Evolutionary conservation across 1,140 invertebrate species (phyloP).

Genomic region (Hypsibius dujardini): DNA sequence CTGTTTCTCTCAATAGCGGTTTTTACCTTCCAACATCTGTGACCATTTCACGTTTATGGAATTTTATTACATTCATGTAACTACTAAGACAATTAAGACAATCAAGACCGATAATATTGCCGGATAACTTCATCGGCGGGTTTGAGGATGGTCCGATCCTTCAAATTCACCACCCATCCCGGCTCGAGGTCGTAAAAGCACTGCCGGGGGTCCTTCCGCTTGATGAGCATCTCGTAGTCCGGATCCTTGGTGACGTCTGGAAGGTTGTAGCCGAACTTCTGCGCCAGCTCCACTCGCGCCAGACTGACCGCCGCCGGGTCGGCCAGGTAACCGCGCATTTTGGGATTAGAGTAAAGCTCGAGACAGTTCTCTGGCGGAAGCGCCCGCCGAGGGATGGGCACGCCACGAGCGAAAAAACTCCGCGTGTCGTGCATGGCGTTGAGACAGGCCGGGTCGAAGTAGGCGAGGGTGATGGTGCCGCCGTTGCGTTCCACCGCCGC

Average conservation of each 20-base stretch:
- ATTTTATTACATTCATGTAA: too few relatives aligned
- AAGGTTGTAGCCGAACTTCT: constrained; percentile 85
- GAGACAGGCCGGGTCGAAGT: constrained; percentile 65
- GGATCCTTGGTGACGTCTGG: constrained; percentile 57
- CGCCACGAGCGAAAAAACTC: constrained; percentile 62
- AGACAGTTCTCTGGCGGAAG: constrained; percentile 75
- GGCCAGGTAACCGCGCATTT: constrained; percentile 72
- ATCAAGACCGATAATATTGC: constrained; percentile 42
- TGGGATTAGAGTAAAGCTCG: constrained; percentile 69
- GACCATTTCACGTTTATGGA: too few relatives aligned
- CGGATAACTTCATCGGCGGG: constrained; percentile 53
- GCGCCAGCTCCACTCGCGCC: constrained; percentile 53
- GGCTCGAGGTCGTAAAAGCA: constrained; percentile 81
- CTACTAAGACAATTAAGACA: too few relatives aligned
- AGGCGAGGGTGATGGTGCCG: constrained; percentile 80
- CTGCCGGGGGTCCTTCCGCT: constrained; percentile 76
- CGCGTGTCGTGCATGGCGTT: constrained; percentile 52
- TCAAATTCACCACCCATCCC: constrained; percentile 81
- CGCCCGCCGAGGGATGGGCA: constrained; percentile 73
- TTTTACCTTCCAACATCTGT: not conserved
- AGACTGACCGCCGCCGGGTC: constrained; percentile 73
- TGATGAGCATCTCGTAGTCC: constrained; percentile 47
- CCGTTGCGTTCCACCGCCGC: constrained; percentile 86
- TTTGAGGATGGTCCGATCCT: constrained; percentile 70
- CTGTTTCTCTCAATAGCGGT: too few relatives aligned